Percentiles rank a stretch among this genome's conserved stretches.
phyloP scores from a whole-genome alignment of 64 coral and sea anemone species.

The Montipora capricornis region DNA sequence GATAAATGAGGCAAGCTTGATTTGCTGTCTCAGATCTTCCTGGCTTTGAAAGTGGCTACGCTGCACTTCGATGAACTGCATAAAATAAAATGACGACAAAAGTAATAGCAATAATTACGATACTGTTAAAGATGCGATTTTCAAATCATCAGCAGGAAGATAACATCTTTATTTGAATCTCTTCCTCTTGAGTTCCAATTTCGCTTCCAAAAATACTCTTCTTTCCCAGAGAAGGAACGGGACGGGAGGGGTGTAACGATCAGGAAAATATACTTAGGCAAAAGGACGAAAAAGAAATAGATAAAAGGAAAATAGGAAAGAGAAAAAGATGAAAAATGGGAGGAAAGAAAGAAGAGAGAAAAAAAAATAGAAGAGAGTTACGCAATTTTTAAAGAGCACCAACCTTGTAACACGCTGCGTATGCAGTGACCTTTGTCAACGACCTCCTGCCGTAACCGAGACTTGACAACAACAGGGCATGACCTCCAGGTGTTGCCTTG shows the following conservation, averaged over 20 bases:
- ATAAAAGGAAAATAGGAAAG: neutral
- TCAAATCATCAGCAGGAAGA: neutral
- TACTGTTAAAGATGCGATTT: too few relatives aligned
- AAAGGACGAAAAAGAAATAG: neutral
- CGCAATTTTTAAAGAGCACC: neutral
- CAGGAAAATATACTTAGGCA: neutral
- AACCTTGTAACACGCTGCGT: constrained; percentile 90
- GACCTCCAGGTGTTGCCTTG: constrained; percentile 81
- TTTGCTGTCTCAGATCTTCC: constrained; percentile 86
- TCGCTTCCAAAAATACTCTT: too few relatives aligned
- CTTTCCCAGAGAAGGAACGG: too few relatives aligned
- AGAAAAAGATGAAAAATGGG: neutral
- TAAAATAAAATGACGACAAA: neutral
- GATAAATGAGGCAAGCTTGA: constrained; percentile 84
- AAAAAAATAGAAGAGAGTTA: neutral
- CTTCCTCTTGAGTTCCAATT: too few relatives aligned
- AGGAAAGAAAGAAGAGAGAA: neutral
- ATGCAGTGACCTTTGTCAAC: constrained; percentile 73
- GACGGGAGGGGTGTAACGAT: neutral
- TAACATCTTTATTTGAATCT: too few relatives aligned
- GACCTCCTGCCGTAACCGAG: constrained; percentile 89
- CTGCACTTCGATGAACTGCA: constrained; percentile 78
- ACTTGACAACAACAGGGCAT: constrained; percentile 83
- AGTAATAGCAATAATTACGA: too few relatives aligned
- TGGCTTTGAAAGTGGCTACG: constrained; percentile 54